Evolutionary conservation across 2,888 invertebrate genomes (phyloP), one percentile per base, ranked within the genome.

Genomic region (Drosophila engyochracea): DNA sequence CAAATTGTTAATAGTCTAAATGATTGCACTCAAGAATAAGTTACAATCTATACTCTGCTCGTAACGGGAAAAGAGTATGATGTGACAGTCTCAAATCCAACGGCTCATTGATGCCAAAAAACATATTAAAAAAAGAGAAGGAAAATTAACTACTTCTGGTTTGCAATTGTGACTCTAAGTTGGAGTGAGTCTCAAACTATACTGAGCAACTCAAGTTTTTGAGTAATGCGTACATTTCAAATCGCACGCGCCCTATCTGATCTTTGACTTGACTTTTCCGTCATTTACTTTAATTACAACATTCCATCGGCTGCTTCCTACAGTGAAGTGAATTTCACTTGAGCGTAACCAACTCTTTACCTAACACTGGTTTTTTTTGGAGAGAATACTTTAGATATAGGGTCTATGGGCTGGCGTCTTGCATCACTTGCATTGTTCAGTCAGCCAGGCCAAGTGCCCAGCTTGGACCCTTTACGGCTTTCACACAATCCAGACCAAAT

Each of bases 401-500:
- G 41, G 10, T 41, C 41, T 41, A n/a, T 37, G 28, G 33, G 33
- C 35, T 10, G 33, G 22, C 39, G 30, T 25, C 67, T 72, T 71
- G 59, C 73, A 60, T 72, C 66, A 73, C 66, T 31, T 58, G 28
- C 19, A 30, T 39, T 6, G 25, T 16, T 47, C 47, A 47, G 47
- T 25, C 47, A 25, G 47, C 39, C 52, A 53, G 57, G 25, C 49
- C 64, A 53, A 41, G 60, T 68, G 67, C 22, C 55, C 57, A 37
- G 58, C 33, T 72, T 60, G 16, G 33, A 37, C n/a, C 61, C 58
- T 73, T 73, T 57, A 73, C 57, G 67, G 73, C 55, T 52, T 35
- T 51, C 73, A 60, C 73, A 73, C 60, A 72, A 35, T 59, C 53
- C 52, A 16, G 44, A 35, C 33, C 58, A 44, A 41, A 16, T 53